phyloP scores from a whole-genome alignment of 2,797 vertebrate genomes.

The Xenentodon cancila region DNA sequence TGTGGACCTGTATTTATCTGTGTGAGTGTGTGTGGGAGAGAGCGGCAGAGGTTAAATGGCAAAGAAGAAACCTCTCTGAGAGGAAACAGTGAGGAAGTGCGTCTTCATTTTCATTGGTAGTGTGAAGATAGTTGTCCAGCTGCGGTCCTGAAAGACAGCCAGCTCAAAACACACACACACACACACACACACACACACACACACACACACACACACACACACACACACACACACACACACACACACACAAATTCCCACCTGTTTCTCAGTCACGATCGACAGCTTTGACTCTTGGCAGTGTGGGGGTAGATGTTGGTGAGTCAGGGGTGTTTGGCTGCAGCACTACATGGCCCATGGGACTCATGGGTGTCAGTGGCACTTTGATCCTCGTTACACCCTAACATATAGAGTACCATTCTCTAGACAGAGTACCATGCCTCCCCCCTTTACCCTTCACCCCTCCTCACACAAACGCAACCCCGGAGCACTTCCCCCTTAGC shows the following conservation, averaged over 20 bases:
- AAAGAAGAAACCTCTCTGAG: slow-evolving; percentile 17
- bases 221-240: slow-evolving; percentile 23
- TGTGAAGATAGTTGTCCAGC: slow-evolving; percentile 58
- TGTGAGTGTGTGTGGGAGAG: slow-evolving; percentile 4
- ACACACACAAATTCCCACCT: slow-evolving; percentile 49
- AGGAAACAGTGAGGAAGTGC: slow-evolving; percentile 65
- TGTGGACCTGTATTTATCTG: slow-evolving; percentile 1
- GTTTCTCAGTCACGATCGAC: slow-evolving; percentile 52
- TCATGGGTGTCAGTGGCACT: slow-evolving; percentile 59
- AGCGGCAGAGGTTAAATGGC: slow-evolving; percentile 19
- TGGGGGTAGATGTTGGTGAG: slow-evolving; percentile 15
- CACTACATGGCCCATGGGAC: slow-evolving; percentile 63
- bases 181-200: slow-evolving; percentile 7
- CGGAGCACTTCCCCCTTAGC: background rate
- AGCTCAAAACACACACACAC: slow-evolving; percentile 14
- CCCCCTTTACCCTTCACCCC: background rate
- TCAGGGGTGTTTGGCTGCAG: slow-evolving; percentile 7
- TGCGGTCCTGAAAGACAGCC: slow-evolving; percentile 59
- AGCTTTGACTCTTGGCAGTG: slow-evolving; percentile 60
- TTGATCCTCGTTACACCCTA: slow-evolving; percentile 64
- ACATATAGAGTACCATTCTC: slow-evolving; percentile 53
- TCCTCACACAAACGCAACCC: slow-evolving; percentile 17
- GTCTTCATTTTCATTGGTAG: slow-evolving; percentile 50
- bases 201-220: slow-evolving; percentile 21
- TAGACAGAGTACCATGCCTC: slow-evolving; percentile 23